A percentile compares a stretch with the other conserved stretches of the same genome.
These are phyloP conservation scores for Mus pahari DNA, from an alignment of 2,113 vertebrate genomes.

Conservation along the genomic window DNA sequence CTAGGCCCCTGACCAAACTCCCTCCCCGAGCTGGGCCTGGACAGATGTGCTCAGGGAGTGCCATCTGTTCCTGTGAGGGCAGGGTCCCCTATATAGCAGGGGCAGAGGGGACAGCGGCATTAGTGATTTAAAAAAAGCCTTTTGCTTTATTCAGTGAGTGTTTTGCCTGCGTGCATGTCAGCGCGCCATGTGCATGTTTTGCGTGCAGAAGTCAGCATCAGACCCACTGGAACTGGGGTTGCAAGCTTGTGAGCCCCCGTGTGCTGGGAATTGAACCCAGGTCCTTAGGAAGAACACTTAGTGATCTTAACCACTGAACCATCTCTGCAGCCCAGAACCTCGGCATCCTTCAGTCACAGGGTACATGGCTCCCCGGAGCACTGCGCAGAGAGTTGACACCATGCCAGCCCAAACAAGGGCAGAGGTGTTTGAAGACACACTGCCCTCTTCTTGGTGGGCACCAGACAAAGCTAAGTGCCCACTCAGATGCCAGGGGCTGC, in stretches of 20 bases:
- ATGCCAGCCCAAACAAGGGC: neutral
- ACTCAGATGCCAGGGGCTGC: neutral
- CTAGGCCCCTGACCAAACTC: no score
- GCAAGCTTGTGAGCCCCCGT: neutral
- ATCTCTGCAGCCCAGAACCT: neutral
- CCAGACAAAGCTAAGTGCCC: neutral
- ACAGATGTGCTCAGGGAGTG: neutral
- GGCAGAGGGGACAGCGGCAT: neutral
- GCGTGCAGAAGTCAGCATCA: neutral
- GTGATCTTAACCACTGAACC: no score
- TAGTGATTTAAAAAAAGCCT: neutral
- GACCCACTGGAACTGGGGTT: neutral
- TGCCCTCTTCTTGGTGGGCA: neutral
- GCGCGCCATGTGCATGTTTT: neutral
- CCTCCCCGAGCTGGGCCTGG: neutral
- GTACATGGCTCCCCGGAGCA: no score
- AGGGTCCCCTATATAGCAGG: neutral
- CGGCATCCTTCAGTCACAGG: neutral
- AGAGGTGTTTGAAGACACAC: neutral
- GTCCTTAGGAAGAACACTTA: neutral
- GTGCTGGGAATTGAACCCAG: neutral
- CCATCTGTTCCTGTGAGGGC: neutral
- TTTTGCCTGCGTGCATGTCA: neutral
- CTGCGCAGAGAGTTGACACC: neutral
- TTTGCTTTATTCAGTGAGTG: neutral